Evolutionary conservation across 2,888 invertebrate genomes (phyloP).

Genomic region (Stegana nigrithorax): DNA sequence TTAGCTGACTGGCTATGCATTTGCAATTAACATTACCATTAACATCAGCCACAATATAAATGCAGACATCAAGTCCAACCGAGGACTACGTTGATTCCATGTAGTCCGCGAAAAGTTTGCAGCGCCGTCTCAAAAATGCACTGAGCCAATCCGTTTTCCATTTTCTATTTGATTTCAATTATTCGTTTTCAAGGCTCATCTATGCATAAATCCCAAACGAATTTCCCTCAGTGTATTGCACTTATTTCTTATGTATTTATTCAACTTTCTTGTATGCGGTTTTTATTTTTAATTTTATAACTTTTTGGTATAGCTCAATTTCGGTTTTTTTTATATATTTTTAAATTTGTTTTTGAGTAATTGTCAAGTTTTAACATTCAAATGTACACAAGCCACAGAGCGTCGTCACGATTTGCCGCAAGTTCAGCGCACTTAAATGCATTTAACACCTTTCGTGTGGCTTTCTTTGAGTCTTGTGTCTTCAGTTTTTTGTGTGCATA

Average conservation of each 20-base stretch:
- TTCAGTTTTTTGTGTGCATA: too few relatives aligned
- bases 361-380: too few relatives aligned
- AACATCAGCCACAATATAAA: too few relatives aligned
- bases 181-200: background rate
- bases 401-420: background rate
- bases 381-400: too few relatives aligned
- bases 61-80: too few relatives aligned
- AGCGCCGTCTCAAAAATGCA: too few relatives aligned
- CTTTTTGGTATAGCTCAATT: background rate
- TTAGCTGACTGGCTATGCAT: background rate
- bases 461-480: too few relatives aligned
- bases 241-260: background rate
- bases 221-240: background rate
- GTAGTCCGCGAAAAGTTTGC: background rate
- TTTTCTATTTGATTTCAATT: background rate
- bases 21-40: background rate
- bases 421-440: slow-evolving; percentile 10
- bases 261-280: background rate
- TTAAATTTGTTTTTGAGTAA: too few relatives aligned
- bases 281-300: slow-evolving; percentile 4
- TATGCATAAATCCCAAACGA: too few relatives aligned
- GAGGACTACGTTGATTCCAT: background rate
- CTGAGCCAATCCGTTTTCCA: too few relatives aligned
- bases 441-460: slow-evolving; percentile 17
- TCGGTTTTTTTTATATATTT: background rate